phyloP scores from a whole-genome alignment of 2,113 vertebrate species.

The Sminthopsis crassicaudata region DNA sequence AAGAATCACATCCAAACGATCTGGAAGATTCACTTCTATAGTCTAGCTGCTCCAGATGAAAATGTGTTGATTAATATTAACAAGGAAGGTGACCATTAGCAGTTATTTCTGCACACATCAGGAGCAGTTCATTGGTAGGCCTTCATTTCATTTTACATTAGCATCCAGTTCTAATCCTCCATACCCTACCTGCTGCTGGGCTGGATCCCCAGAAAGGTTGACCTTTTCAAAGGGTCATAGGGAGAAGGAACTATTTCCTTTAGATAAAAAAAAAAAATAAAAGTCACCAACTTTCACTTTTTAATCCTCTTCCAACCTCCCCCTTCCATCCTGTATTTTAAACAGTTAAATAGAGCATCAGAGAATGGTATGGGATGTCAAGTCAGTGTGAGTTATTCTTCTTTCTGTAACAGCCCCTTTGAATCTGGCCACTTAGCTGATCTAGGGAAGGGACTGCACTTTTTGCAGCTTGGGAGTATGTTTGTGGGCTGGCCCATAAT shows the following conservation, averaged over 20 bases:
- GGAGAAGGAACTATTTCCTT: background rate
- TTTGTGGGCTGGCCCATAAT: slow-evolving; percentile 87
- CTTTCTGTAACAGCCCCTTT: slow-evolving; percentile 72
- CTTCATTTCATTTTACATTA: background rate
- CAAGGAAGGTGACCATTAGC: background rate
- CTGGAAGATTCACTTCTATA: background rate
- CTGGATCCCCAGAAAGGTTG: background rate
- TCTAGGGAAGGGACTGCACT: slow-evolving; percentile 82
- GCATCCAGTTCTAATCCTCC: background rate
- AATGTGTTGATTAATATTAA: background rate
- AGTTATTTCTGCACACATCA: background rate
- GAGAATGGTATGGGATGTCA: slow-evolving; percentile 57
- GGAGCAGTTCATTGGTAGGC: background rate
- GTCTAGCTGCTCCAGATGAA: background rate
- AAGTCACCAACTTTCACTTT: slow-evolving; percentile 78
- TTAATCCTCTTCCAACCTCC: background rate
- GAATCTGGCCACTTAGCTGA: slow-evolving; percentile 83
- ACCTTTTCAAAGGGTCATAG: background rate
- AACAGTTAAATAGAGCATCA: background rate
- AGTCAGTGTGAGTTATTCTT: slow-evolving; percentile 63
- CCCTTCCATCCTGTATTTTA: slow-evolving; percentile 23
- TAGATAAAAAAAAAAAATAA: slow-evolving; percentile 77
- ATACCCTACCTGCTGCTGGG: background rate
- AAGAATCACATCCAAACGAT: background rate
- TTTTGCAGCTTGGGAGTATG: slow-evolving; percentile 82